Evolutionary conservation across 2,797 vertebrate species (phyloP), one percentile per base, ranked within the genome.

Genomic region (Carapus acus): DNA sequence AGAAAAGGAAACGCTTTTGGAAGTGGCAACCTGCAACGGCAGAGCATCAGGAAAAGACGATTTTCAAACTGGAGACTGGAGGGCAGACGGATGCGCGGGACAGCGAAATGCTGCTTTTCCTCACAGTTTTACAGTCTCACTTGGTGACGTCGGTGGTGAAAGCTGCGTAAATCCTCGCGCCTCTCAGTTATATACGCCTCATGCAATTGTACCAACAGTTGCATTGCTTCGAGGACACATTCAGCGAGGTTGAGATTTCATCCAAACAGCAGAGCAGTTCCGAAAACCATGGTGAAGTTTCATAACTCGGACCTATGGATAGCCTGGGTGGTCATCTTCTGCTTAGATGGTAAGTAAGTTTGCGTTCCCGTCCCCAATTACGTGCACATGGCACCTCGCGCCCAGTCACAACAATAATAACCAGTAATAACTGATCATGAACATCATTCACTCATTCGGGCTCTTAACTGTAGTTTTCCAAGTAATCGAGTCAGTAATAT

Each of bases 261-360:
- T 2, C 22, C 14, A 69, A 53, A 47, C 50, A 53, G 41, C 54
- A 2, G 27, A 69, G 34, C 75, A 54, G 37, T 51, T 18, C 49
- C 17, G 74, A 83, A n/a, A n/a, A 62, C 58, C 73, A 90, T 90
- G 88, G 71, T 87, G 83, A 89, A 86, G 82, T 87, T 85, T 63
- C 85, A 87, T n/a, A 89, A 88, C 76, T 88, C 86, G 65, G 87
- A 90, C 69, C 82, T 90, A 50, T 89, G 88, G 89, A 90, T 90
- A 71, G 86, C 88, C 75, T 90, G 89, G 89, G 69, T 86, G 78
- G 33, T 85, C 50, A 34, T 89, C 27, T 83, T 88, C 65, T 90
- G 83, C 72, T 77, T 86, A 80, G 77, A 87, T 60, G 89, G 89
- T 90, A 79, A 88, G 89, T 90, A 79, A 87, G 87, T 82, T 69